Evolutionary conservation across 1,140 invertebrate genomes (phyloP).

Genomic region (Drosophila tani): DNA sequence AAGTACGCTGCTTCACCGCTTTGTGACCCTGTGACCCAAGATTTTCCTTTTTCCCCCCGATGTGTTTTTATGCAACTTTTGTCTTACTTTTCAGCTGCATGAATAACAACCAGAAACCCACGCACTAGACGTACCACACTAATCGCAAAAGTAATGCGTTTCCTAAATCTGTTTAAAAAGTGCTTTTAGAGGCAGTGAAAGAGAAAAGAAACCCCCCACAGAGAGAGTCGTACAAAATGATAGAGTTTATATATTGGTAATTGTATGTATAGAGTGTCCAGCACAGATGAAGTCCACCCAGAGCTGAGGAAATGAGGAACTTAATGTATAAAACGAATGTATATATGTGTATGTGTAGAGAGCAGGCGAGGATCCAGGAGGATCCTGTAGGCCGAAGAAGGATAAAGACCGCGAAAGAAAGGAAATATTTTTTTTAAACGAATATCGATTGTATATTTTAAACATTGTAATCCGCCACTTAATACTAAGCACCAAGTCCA

Average conservation of each 20-base stretch:
- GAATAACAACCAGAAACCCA: constrained; percentile 84
- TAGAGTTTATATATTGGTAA: constrained; percentile 38
- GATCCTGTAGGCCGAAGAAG: background rate
- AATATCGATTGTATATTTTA: constrained; percentile 62
- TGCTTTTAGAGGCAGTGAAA: constrained; percentile 72
- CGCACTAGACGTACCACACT: constrained; percentile 82
- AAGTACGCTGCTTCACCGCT: constrained; percentile 14
- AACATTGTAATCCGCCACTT: constrained; percentile 40
- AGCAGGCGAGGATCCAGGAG: constrained; percentile 7
- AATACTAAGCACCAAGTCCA: constrained; percentile 60
- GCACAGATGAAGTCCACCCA: constrained; percentile 7
- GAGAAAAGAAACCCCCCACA: constrained; percentile 22
- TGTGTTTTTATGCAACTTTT: constrained; percentile 69
- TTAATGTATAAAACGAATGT: constrained; percentile 27
- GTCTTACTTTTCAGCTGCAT: constrained; percentile 84
- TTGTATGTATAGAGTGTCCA: constrained; percentile 38
- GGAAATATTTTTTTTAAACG: constrained; percentile 50
- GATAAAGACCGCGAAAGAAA: background rate
- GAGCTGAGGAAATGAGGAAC: background rate
- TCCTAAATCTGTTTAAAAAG: constrained; percentile 83
- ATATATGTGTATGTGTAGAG: constrained; percentile 38
- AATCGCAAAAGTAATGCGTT: constrained; percentile 79
- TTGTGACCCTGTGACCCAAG: constrained; percentile 8
- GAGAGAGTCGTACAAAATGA: constrained; percentile 53
- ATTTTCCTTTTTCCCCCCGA: constrained; percentile 43